Evolutionary conservation across 2,888 invertebrate species (phyloP), one percentile per base, ranked within the genome.

Genomic region (Chirona hameri): DNA sequence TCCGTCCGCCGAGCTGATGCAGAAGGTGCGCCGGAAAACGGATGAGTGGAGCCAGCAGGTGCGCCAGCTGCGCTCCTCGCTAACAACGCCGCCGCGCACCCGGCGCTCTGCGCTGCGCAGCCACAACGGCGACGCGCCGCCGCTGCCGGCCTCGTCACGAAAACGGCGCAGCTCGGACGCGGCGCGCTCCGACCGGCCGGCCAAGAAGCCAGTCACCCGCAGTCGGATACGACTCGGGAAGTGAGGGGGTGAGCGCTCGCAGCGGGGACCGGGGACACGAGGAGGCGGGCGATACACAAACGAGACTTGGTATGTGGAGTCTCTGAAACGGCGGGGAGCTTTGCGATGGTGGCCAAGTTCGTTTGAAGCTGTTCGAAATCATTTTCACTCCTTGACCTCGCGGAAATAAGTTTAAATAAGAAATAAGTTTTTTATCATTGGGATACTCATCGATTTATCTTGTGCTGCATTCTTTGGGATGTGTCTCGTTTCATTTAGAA

Each of bases 1-100:
- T 21, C 39, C 27, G 46, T n/a, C 69, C 2, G 24, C 76, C 76
- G 76, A 76, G 39, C 76, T 76, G 76, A 39, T 76, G 76, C 39
- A 76, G 76, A 39, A 46, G 46, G 76, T 76, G 76, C 76, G 76
- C 46, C 76, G 76, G 76, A 76, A 76, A 76, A 76, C 76, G 76
- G 76, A 76, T 46, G 76, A 76, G 76, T 76, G 39, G 76, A 76
- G 76, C 76, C 76, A 76, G 46, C 76, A 76, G 39, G 76, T 46
- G 76, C 76, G 76, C 24, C 76, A 76, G 46, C 76, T 76, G 76
- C 76, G 76, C 39, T 76, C 76, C 15, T 39, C 76, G 39, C 46
- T 76, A 15, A 21, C 12, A 1, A 76, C 76, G 76, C 76, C 76
- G 76, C 76, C 76, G 24, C 76, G 76, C 76, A 76, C 76, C 21